Evolutionary conservation across 2,113 vertebrate genomes (phyloP), one percentile per base, ranked within the genome.

Genomic region (Gorilla gorilla): DNA sequence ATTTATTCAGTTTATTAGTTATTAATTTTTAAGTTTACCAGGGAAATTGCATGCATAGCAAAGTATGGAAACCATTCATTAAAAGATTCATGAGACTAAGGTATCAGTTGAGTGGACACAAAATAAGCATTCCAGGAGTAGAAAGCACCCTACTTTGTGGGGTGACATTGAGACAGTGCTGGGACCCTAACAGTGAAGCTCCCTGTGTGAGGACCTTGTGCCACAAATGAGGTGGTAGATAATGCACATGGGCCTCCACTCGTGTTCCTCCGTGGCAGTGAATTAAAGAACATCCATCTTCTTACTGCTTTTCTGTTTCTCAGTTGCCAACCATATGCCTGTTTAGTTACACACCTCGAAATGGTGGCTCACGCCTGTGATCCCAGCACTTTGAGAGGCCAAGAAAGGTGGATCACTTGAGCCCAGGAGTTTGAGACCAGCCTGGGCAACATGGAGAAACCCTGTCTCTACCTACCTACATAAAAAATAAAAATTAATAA

Each of bases 221-320:
- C 20, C 7, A n/a, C 8, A 18, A 70, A 6, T 0, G 32, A 40
- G 45, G 17, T 27, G 6, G 48, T 0, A 0, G 2, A 2, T 2
- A 35, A 25, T 6, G 43, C 25, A 40, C 23, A 13, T 11, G 30
- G 64, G 1, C 38, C 22, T 25, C 35, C 22, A 1, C 12, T 40
- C 8, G 3, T 20, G n/a, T 52, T 73, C 45, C 0, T 20, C 30
- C 13, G 6, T 30, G 52, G 40, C 30, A 61, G 59, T 11, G 61
- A 55, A 17, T 13, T 66, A 55, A 35, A 52, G n/a, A 61, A 11
- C 61, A 43, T 38, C 16, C 75, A 18, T 30, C 81, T 64, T 43
- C 45, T 45, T 6, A 4, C 5, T 25, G 59, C 43, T 9, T 8
- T 7, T 6, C 78, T 16, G 32, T 25, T 35, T 61, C 48, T 40